A percentile compares a stretch with the other conserved stretches of the same genome.
phyloP scores from a whole-genome alignment of 1,140 invertebrate species.

The Aphelinus certus region DNA sequence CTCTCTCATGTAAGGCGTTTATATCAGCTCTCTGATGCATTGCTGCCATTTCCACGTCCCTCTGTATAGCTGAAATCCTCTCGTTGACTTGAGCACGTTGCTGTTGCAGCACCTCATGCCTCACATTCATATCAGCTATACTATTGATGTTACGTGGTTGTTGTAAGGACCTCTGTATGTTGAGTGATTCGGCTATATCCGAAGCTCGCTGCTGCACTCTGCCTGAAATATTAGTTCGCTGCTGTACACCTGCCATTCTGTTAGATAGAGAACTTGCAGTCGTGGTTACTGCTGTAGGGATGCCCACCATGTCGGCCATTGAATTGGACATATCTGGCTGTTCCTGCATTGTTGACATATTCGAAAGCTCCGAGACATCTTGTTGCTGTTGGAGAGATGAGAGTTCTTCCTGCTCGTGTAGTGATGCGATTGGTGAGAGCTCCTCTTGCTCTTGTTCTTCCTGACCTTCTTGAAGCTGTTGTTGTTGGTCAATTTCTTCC shows the following conservation, averaged over 20 bases:
- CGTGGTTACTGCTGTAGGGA: slow-evolving; percentile 19
- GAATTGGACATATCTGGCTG: slow-evolving; percentile 10
- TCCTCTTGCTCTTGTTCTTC: slow-evolving; percentile 26
- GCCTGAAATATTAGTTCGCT: neutral
- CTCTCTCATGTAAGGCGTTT: slow-evolving; percentile 17
- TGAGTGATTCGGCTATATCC: neutral
- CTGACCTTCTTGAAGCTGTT: slow-evolving; percentile 17
- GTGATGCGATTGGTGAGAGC: neutral
- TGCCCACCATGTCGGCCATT: slow-evolving; percentile 13
- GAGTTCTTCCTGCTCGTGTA: slow-evolving; percentile 24
- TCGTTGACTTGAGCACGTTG: slow-evolving; percentile 24
- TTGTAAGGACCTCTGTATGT: neutral
- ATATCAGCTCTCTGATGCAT: slow-evolving; percentile 16
- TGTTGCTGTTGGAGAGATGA: slow-evolving; percentile 18
- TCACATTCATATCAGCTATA: slow-evolving; percentile 12
- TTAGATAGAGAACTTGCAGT: slow-evolving; percentile 2
- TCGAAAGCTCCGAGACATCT: slow-evolving; percentile 8
- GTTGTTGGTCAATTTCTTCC: slow-evolving; percentile 6
- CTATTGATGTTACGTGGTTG: slow-evolving; percentile 16
- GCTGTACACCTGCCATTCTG: neutral
- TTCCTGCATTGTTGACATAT: slow-evolving; percentile 12
- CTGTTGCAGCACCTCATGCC: slow-evolving; percentile 17
- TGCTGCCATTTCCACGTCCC: slow-evolving; percentile 10
- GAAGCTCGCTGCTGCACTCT: slow-evolving; percentile 16
- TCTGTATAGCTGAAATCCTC: slow-evolving; percentile 15